These are phyloP conservation scores for Suricata suricatta DNA, from an alignment of 2,113 vertebrate species.

Conservation along the genomic window DNA sequence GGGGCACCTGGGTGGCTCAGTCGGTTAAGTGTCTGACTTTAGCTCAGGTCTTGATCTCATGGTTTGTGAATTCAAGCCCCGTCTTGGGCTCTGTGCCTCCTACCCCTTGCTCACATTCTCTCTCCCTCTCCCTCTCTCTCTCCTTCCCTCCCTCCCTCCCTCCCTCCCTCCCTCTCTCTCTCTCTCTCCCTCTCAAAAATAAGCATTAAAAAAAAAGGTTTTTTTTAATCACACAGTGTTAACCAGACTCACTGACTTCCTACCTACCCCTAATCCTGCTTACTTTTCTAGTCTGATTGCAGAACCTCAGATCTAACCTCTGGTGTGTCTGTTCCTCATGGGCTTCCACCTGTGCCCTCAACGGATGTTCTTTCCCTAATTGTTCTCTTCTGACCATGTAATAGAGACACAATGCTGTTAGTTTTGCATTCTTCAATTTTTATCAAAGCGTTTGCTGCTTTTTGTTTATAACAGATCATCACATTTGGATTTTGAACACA, in stretches of 20 bases:
- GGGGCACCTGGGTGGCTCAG: no score
- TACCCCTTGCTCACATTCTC: no score
- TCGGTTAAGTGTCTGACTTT: no score
- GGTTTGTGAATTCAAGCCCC: no score
- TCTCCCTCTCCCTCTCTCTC: no score
- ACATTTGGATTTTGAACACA: not conserved
- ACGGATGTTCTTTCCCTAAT: not conserved
- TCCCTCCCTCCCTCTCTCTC: no score
- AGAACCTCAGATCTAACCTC: not conserved
- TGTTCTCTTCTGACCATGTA: not conserved
- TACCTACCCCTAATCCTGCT: not conserved
- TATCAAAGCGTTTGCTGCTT: not conserved
- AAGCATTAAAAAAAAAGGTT: no score
- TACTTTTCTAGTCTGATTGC: not conserved
- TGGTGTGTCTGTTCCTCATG: not conserved
- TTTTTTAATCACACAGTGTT: not conserved
- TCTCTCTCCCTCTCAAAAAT: no score
- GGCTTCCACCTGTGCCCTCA: rapidly evolving
- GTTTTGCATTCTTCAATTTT: not conserved
- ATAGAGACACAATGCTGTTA: not conserved
- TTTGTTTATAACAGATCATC: not conserved
- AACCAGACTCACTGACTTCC: not conserved
- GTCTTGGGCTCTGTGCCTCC: no score
- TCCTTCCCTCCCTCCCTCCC: no score
- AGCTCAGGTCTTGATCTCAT: no score